Evolutionary conservation across 2,888 invertebrate genomes (phyloP), one percentile per base, ranked within the genome.

Genomic region (Cheilosia grossa): DNA sequence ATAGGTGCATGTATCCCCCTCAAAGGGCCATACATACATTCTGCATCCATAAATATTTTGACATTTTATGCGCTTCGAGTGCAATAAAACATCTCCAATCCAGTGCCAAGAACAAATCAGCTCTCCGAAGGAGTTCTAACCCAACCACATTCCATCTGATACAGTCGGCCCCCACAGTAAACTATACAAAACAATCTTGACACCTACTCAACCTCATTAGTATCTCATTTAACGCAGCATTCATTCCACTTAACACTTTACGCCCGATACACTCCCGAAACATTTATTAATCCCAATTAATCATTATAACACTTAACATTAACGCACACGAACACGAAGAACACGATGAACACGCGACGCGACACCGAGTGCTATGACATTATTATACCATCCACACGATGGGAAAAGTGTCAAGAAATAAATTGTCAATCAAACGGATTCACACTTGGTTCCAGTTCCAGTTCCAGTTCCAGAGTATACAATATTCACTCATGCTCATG

Each of bases 261-360:
- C 75, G 75, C 81, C 77, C 63, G 66, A 61, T 81, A 70, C 70
- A 64, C 66, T 67, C 49, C 75, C 81, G 47, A 69, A 75, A 73
- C 75, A 75, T 75, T 85, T 85, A 85, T 85, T 85, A 81, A 81
- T 85, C 53, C 85, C 77, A 85, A 85, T 85, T 85, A 85, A 81
- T 85, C 81, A 85, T 81, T 77, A 77, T 77, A 69, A 81, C 81
- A 77, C 75, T 81, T 72, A 49, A 56, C 56, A 49, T 53, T 49
- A 47, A 81, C 27, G 53, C 58, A 59, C n/a, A 49, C 30, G 30
- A 7, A 30, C 30, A 9, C 9, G 27, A 30, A 7, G 30, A 9
- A 9, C 30, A 30, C 3, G 24, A 24, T 24, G 21, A 51, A 33
- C 54, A 58, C 66, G 47, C 27, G 44, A 49, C 37, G 17, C n/a